phyloP scores from a whole-genome alignment of 1,140 invertebrate species.

The Pseudomyrmex gracilis region DNA sequence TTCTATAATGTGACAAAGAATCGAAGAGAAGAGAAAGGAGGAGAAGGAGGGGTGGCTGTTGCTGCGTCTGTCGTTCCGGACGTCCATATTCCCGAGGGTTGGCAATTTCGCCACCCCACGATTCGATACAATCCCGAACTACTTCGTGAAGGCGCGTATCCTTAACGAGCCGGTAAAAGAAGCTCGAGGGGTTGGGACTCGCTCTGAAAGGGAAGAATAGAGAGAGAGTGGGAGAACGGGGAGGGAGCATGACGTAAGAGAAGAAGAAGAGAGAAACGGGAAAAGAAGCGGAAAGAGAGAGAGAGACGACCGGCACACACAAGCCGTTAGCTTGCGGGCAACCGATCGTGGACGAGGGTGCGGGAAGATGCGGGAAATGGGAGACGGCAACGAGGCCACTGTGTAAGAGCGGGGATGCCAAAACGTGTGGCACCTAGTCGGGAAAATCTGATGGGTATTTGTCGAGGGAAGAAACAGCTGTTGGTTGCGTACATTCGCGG shows the following conservation, averaged over 20 bases:
- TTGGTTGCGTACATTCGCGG: conserved; percentile 67
- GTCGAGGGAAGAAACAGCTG: conserved; percentile 56
- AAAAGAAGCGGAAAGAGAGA: background rate
- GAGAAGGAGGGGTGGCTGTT: background rate
- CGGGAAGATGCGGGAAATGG: conserved; percentile 34
- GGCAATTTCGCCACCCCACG: conserved; percentile 54
- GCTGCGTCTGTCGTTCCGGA: conserved; percentile 3
- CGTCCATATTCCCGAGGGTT: conserved; percentile 24
- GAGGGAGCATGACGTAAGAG: background rate
- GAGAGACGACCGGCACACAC: conserved; percentile 20
- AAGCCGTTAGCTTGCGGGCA: conserved; percentile 64
- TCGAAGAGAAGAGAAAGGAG: background rate
- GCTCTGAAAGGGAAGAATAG: background rate
- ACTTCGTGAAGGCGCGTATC: conserved; percentile 31
- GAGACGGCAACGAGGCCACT: conserved; percentile 18
- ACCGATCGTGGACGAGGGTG: conserved; percentile 48
- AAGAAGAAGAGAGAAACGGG: background rate
- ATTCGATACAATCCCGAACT: conserved; percentile 58
- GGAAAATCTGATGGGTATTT: conserved; percentile 38
- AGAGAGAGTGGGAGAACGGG: background rate
- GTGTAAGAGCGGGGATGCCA: background rate
- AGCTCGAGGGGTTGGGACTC: background rate
- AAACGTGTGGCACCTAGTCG: conserved; percentile 27
- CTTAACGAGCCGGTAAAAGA: conserved; percentile 61
- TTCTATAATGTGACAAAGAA: conserved; percentile 21